phyloP scores from a whole-genome alignment of 2,797 vertebrate species.

The Bradypodion ventrale region DNA sequence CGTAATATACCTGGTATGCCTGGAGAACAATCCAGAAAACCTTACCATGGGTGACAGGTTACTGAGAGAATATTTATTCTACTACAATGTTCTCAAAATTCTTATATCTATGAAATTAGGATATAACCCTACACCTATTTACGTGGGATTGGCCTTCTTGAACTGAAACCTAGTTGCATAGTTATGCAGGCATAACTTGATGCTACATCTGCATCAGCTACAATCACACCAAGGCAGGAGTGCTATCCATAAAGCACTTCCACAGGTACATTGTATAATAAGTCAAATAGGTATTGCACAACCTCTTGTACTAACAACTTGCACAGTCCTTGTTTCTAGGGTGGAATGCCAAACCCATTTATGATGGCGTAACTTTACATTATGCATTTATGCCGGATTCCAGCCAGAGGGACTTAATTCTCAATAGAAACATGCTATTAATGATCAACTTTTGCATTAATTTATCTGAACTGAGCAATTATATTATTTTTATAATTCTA shows the following conservation, averaged over 20 bases:
- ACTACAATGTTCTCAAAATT: conserved; percentile 5
- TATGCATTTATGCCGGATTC: not conserved
- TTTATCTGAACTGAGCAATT: conserved; percentile 34
- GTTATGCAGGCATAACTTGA: not conserved
- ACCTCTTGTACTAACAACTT: too few relatives aligned
- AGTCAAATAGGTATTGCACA: not conserved
- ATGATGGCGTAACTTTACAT: too few relatives aligned
- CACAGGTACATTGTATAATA: not conserved
- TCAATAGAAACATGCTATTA: not conserved
- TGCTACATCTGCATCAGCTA: not conserved
- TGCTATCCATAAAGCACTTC: too few relatives aligned
- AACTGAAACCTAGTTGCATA: too few relatives aligned
- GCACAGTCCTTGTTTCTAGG: too few relatives aligned
- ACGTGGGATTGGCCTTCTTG: not conserved
- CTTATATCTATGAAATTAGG: conserved; percentile 26
- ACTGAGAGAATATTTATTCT: not conserved
- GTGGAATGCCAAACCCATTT: too few relatives aligned
- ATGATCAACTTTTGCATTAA: conserved; percentile 39
- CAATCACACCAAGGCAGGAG: too few relatives aligned
- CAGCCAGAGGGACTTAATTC: not conserved
- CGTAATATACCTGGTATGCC: not conserved
- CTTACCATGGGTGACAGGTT: not conserved
- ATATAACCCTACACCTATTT: not conserved
- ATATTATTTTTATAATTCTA: conserved; percentile 32
- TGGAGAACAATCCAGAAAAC: not conserved